phyloP scores from a whole-genome alignment of 1,140 invertebrate genomes.

The Drosophila pandora region DNA sequence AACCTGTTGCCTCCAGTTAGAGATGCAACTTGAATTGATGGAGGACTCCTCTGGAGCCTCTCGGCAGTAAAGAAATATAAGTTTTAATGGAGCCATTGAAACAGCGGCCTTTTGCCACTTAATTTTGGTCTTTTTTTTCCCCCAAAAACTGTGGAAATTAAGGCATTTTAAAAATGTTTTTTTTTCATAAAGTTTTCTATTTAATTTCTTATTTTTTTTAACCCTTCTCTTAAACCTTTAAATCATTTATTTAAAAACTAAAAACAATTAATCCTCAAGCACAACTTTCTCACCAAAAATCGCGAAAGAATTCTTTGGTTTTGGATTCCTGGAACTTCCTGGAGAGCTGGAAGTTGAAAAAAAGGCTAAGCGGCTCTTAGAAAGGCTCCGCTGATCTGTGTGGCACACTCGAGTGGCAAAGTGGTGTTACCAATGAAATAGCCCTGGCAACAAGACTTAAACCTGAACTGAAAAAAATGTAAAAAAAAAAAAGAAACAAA shows the following conservation, averaged over 20 bases:
- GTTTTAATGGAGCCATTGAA: conserved; percentile 77
- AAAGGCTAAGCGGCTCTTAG: neutral
- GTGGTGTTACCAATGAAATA: conserved; percentile 15
- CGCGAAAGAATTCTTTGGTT: conserved; percentile 3
- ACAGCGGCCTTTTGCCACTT: conserved; percentile 34
- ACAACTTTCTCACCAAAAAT: neutral
- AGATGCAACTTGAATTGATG: conserved; percentile 15
- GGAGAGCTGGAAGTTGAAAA: neutral
- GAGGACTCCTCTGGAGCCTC: neutral
- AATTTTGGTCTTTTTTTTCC: neutral
- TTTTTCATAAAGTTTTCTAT: neutral
- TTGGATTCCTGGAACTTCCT: conserved; percentile 13
- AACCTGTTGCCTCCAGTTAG: conserved; percentile 67
- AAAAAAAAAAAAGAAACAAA: neutral
- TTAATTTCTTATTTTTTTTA: neutral
- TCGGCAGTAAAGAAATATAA: conserved; percentile 17
- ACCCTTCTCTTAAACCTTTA: neutral
- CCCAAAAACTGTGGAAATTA: neutral
- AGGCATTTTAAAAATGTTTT: conserved; percentile 1
- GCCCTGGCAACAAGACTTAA: neutral
- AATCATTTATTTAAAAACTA: neutral
- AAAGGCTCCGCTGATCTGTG: neutral
- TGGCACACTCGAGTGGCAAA: conserved; percentile 14
- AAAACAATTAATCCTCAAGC: neutral
- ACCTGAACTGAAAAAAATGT: neutral